Conservation (phyloP, 2,797 vertebrate genomes). For the Ambastaia sidthimunki region DNA sequence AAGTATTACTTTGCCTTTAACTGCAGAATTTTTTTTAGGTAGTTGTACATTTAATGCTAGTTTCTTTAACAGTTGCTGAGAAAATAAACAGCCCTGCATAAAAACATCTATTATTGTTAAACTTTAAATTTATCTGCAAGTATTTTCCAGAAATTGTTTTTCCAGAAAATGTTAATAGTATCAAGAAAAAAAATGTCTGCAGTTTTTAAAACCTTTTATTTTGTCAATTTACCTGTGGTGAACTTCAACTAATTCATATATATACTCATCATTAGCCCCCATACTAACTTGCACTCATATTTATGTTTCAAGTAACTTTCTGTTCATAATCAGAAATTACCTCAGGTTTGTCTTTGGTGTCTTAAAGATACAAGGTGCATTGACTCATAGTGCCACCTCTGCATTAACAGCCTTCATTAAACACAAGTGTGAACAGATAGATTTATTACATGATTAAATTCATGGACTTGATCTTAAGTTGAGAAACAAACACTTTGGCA, state of each 20-base stretch:
- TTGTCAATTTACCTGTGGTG: background rate
- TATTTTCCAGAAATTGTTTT: background rate
- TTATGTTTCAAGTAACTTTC: too few species aligned
- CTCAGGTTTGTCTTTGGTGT: too few species aligned
- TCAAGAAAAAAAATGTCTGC: conserved; percentile 12
- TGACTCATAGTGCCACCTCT: too few species aligned
- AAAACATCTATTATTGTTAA: conserved; percentile 15
- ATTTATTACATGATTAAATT: too few species aligned
- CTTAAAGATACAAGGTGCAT: too few species aligned
- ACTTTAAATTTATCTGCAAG: conserved; percentile 25
- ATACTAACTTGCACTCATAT: too few species aligned
- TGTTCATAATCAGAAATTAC: too few species aligned
- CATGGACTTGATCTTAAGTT: too few species aligned
- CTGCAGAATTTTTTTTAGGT: conserved; percentile 47
- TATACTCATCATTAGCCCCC: background rate
- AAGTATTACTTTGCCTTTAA: conserved; percentile 40
- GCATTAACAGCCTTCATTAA: too few species aligned
- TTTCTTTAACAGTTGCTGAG: conserved; percentile 34
- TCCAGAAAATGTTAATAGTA: background rate
- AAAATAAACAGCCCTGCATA: conserved; percentile 8
- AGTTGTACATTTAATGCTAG: conserved; percentile 56
- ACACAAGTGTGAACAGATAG: too few species aligned
- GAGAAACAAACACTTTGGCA: too few species aligned
- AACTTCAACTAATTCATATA: background rate
- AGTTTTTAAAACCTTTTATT: conserved; percentile 41